Percentiles rank a stretch among this genome's conserved stretches.
These are phyloP conservation scores for Callipepla californica DNA, from an alignment of 2,113 vertebrate species.

Conservation along the genomic window DNA sequence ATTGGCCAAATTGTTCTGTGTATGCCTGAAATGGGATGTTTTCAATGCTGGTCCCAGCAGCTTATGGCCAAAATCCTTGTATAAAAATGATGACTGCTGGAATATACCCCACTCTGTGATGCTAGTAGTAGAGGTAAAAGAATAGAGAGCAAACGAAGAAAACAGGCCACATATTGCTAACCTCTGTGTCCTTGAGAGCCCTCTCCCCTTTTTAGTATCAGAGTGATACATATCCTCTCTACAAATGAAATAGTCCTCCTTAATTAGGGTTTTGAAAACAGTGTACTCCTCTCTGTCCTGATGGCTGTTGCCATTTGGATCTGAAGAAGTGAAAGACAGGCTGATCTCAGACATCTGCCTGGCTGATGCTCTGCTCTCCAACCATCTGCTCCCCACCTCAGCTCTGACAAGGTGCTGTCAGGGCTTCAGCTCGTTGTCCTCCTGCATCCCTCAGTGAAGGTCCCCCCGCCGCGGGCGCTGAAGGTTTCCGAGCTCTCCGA, in stretches of 20 bases:
- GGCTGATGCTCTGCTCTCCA: not conserved
- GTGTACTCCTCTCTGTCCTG: not conserved
- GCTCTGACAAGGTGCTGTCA: not conserved
- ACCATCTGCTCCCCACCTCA: conserved; percentile 28
- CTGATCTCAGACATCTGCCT: not conserved
- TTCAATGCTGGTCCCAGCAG: not conserved
- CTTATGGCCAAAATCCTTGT: not conserved
- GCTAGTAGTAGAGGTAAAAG: not conserved
- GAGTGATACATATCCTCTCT: fast-evolving
- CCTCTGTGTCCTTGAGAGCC: conserved; percentile 1
- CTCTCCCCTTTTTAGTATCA: not conserved
- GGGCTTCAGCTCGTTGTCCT: not conserved
- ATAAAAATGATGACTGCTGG: not conserved
- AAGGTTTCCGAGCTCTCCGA: conserved; percentile 86
- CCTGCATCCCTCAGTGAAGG: conserved; percentile 81
- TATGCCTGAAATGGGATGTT: not conserved
- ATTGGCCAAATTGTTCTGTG: not conserved
- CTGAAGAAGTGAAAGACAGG: conserved; percentile 22
- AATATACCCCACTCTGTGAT: not conserved
- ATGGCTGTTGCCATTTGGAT: not conserved
- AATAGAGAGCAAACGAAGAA: not conserved
- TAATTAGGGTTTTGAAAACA: conserved; percentile 40
- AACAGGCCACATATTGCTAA: not conserved
- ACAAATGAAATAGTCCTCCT: not conserved
- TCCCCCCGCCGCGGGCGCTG: conserved; percentile 84